These are phyloP conservation scores for Phrynocephalus guinanensis DNA, from an alignment of 2,797 vertebrate genomes.

Conservation along the genomic window DNA sequence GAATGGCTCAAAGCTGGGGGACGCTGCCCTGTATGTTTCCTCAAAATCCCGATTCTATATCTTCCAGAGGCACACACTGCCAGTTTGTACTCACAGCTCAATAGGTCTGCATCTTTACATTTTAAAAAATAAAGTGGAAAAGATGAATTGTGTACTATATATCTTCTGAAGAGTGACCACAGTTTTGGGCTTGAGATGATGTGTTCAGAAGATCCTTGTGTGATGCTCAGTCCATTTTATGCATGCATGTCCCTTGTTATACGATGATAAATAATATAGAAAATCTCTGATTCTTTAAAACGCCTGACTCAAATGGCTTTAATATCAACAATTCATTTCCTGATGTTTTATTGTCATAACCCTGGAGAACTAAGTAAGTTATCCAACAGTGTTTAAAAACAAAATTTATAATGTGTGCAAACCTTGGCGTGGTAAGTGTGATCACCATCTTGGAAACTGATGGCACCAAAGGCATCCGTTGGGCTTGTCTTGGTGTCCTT, in stretches of 20 bases:
- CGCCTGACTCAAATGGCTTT: neutral
- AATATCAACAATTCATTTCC: neutral
- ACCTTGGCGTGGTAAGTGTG: slow-evolving; percentile 95
- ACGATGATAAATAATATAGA: neutral
- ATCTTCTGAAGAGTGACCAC: neutral
- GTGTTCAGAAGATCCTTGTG: neutral
- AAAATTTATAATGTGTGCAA: slow-evolving; percentile 47
- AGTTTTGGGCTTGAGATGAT: neutral
- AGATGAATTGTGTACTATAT: neutral
- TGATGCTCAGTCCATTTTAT: neutral
- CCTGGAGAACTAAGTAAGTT: neutral
- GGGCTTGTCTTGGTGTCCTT: slow-evolving; percentile 87
- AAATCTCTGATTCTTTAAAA: neutral
- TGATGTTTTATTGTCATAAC: neutral
- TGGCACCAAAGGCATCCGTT: slow-evolving; percentile 91
- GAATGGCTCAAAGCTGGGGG: neutral
- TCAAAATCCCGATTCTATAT: neutral
- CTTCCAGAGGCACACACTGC: too few species aligned
- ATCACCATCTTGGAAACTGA: slow-evolving; percentile 93
- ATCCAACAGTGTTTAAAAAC: slow-evolving; percentile 22
- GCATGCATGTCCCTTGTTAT: neutral
- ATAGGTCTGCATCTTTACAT: neutral
- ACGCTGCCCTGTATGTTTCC: neutral
- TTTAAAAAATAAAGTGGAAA: neutral
- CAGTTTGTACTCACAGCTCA: neutral